Evolutionary conservation across 2,888 invertebrate genomes (phyloP).

Genomic region (Lathronympha strigana): DNA sequence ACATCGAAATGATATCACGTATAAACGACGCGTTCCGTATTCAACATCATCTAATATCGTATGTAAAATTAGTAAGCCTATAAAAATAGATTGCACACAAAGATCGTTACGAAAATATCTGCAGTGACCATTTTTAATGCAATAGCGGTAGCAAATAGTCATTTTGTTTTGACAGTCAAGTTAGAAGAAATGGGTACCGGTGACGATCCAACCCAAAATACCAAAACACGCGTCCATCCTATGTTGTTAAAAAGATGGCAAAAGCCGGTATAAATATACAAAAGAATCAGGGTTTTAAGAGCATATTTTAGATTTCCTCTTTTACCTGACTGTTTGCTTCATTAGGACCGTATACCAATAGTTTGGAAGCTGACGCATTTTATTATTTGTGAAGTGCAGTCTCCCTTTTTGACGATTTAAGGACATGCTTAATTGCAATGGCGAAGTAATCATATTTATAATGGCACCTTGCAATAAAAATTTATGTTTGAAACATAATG

Average conservation of each 20-base stretch:
- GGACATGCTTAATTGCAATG: constrained; percentile 3
- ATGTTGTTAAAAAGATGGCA: constrained; percentile 8
- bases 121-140: constrained; percentile 58
- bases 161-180: constrained; percentile 6
- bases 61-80: constrained; percentile 71
- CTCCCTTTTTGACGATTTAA: neutral
- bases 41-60: constrained; percentile 53
- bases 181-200: neutral
- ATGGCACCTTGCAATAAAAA: constrained; percentile 77
- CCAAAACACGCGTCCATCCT: constrained; percentile 1
- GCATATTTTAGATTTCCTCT: constrained; percentile 7
- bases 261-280: constrained; percentile 27
- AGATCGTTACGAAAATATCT: constrained; percentile 72
- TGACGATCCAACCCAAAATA: constrained; percentile 5
- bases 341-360: neutral
- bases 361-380: neutral
- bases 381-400: neutral
- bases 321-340: neutral
- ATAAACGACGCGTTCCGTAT: constrained; percentile 54
- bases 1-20: constrained; percentile 77
- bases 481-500: constrained; percentile 53
- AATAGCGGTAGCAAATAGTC: constrained; percentile 23
- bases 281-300: constrained; percentile 2
- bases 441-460: constrained; percentile 44
- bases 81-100: constrained; percentile 82